Evolutionary conservation across 2,888 invertebrate species (phyloP), one percentile per base, ranked within the genome.

Genomic region (Microctonus brassicae): DNA sequence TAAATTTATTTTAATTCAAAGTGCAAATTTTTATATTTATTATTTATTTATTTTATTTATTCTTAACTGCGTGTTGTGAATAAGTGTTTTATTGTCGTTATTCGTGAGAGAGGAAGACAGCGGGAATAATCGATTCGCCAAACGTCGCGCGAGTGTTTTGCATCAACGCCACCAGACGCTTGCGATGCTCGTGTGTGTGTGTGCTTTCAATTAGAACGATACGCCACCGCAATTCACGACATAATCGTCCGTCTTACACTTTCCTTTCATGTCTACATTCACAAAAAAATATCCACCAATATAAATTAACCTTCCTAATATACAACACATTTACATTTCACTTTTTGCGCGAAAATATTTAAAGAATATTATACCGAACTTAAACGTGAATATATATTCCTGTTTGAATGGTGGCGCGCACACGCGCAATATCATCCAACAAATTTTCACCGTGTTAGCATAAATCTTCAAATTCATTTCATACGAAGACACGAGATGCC

Each of bases 391-490:
- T 26, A 33, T 67, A 17, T 26, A 33, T 67, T 57, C 47, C 29
- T 13, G 4, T 11, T n/a, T 39, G 9, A n/a, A n/a, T 39, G 39
- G 39, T 2, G 4, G 39, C 39, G 13, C 39, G 13, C 39, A n/a
- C 39, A 1, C n/a, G 39, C 39, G 39, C n/a, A 39, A n/a, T 29
- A 17, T n/a, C 39, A 58, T 76, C 81, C 78, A 84, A 86, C 83
- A 86, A 87, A 87, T 85, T 86, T n/a, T n/a, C n/a, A n/a, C n/a
- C n/a, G 84, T 85, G 86, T 86, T 87, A 83, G 84, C 85, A 86
- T 87, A 87, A 87, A 87, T 87, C 87, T 87, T 81, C 80, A 85
- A 87, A 87, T 87, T 84, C 87, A 87, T 87, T 87, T 86, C 83
- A 81, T 73, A 73, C 84, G 83, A 10, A 36, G 36, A 4, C n/a